These are phyloP conservation scores for Takifugu rubripes DNA, from an alignment of 2,797 vertebrate species.

Conservation along the genomic window DNA sequence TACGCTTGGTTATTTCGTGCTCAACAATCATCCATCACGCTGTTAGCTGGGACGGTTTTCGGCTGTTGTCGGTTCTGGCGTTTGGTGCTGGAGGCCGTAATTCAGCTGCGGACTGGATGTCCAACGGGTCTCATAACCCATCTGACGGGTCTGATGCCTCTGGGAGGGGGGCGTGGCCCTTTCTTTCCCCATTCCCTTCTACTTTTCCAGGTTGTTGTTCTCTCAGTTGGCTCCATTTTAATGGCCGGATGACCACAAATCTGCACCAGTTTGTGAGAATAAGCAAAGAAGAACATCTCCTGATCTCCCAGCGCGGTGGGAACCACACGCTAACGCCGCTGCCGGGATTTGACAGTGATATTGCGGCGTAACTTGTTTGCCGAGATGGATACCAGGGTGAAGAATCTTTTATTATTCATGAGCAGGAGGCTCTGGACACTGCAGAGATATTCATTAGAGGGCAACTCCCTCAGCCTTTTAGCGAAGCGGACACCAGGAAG, in stretches of 20 bases:
- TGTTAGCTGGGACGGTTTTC: conserved; percentile 10
- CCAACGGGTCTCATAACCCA: neutral
- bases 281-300: conserved; percentile 9
- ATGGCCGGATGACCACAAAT: too few species aligned
- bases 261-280: too few species aligned
- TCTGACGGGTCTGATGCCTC: too few species aligned
- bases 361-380: conserved; percentile 45
- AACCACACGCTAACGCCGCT: neutral
- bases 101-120: conserved; percentile 28
- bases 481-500: conserved; percentile 5
- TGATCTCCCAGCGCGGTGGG: conserved; percentile 3
- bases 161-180: too few species aligned
- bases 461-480: conserved; percentile 41
- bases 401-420: conserved; percentile 63
- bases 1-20: neutral
- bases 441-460: conserved; percentile 52
- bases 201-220: too few species aligned
- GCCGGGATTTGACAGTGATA: conserved; percentile 28
- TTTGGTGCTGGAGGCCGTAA: conserved; percentile 28
- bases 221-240: too few species aligned
- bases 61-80: conserved; percentile 15
- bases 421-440: conserved; percentile 54
- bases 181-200: too few species aligned
- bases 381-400: conserved; percentile 45
- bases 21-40: conserved; percentile 20